Evolutionary conservation across 2,888 invertebrate species (phyloP).

Genomic region (Tachina lurida): DNA sequence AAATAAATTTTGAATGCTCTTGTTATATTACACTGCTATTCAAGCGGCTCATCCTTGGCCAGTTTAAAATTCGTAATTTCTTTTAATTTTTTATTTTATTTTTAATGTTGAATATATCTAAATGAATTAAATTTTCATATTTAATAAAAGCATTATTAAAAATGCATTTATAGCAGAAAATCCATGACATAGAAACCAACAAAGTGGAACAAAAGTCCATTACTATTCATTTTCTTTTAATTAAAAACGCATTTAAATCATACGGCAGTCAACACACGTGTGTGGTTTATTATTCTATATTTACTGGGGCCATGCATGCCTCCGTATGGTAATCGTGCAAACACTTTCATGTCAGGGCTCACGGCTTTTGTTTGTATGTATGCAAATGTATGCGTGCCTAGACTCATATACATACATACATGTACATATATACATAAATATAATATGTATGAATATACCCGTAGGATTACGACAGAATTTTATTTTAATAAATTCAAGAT

Average conservation of each 20-base stretch:
- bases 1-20: too few relatives aligned
- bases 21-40: too few relatives aligned
- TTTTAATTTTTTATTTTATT: too few relatives aligned
- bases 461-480: neutral
- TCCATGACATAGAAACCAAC: slow-evolving; percentile 16
- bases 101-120: too few relatives aligned
- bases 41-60: too few relatives aligned
- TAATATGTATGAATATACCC: neutral
- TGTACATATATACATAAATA: neutral
- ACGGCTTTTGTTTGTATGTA: neutral
- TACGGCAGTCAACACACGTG: neutral
- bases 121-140: too few relatives aligned
- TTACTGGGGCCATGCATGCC: neutral
- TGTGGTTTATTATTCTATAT: neutral
- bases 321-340: too few relatives aligned
- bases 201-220: slow-evolving; percentile 20
- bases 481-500: slow-evolving; percentile 4
- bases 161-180: slow-evolving; percentile 36
- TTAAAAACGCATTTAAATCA: slow-evolving; percentile 51
- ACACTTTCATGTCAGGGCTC: too few relatives aligned
- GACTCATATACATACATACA: neutral
- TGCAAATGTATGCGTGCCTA: neutral
- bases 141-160: slow-evolving; percentile 25
- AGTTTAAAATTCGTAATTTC: too few relatives aligned
- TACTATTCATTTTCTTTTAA: slow-evolving; percentile 47